Conservation (phyloP, 2,113 vertebrate species). For the Phocoena phocoena region DNA sequence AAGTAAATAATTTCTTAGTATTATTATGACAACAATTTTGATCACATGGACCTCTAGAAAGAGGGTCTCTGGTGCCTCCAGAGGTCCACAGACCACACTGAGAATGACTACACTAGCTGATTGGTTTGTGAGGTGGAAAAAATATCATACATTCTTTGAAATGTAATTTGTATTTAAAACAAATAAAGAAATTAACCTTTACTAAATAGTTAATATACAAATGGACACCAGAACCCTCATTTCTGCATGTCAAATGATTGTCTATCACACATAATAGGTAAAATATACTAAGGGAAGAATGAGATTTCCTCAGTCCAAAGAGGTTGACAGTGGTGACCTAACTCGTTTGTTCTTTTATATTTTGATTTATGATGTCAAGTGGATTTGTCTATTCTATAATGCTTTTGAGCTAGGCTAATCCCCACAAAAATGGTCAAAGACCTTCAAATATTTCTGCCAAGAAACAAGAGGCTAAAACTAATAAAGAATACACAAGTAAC, state of each 20-base stretch:
- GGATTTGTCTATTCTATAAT: background rate
- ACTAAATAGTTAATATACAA: background rate
- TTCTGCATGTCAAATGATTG: background rate
- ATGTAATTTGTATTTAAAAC: background rate
- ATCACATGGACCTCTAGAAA: background rate
- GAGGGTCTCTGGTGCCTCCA: background rate
- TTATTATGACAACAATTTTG: conserved; percentile 4
- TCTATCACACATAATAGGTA: background rate
- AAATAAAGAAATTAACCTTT: background rate
- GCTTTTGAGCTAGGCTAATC: background rate
- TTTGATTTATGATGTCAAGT: background rate
- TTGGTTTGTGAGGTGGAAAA: background rate
- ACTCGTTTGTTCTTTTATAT: background rate
- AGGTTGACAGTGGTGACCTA: background rate
- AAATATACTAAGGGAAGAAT: background rate
- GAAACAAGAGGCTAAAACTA: background rate
- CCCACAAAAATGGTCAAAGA: background rate
- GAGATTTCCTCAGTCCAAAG: background rate
- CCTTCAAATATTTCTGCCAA: conserved; percentile 11
- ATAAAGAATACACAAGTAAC: background rate
- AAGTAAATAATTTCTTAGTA: background rate
- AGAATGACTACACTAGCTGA: background rate
- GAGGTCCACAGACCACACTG: background rate
- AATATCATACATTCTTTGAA: background rate
- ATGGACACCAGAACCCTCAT: background rate